A percentile compares a stretch with the other conserved stretches of the same genome.
phyloP scores from a whole-genome alignment of 1,140 invertebrate genomes.

The Sycophila sp. region DNA sequence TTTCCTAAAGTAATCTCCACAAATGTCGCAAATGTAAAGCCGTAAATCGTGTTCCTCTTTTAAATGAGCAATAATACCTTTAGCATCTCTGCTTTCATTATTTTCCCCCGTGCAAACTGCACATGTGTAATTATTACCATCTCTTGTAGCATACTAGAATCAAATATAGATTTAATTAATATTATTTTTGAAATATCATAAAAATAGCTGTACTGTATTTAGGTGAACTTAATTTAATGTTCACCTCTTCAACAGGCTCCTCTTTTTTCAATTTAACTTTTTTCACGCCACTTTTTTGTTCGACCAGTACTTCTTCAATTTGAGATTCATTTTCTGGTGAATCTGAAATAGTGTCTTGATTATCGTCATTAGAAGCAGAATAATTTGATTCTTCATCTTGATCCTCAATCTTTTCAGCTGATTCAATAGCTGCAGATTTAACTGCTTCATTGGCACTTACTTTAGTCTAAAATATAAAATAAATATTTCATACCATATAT shows the following conservation, averaged over 20 bases:
- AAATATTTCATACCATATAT: no score
- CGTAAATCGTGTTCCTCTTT: slow-evolving; percentile 70
- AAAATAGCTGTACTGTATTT: neutral
- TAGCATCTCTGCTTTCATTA: slow-evolving; percentile 66
- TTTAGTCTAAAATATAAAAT: neutral
- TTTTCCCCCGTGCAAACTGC: slow-evolving; percentile 67
- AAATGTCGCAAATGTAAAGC: slow-evolving; percentile 78
- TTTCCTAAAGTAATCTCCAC: slow-evolving; percentile 73
- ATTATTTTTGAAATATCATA: slow-evolving; percentile 23
- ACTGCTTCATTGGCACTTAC: slow-evolving; percentile 26
- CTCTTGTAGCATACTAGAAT: slow-evolving; percentile 65
- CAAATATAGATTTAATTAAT: slow-evolving; percentile 1
- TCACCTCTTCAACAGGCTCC: slow-evolving; percentile 19
- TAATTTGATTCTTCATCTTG: no score
- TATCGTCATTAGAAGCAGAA: slow-evolving; percentile 47
- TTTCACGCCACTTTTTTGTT: slow-evolving; percentile 37
- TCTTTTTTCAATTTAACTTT: slow-evolving; percentile 48
- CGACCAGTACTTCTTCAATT: slow-evolving; percentile 53
- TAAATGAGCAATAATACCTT: slow-evolving; percentile 71
- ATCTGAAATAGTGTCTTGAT: slow-evolving; percentile 39
- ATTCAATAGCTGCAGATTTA: slow-evolving; percentile 39
- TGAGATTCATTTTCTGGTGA: slow-evolving; percentile 22
- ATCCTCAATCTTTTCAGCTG: slow-evolving; percentile 44
- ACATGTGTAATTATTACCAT: slow-evolving; percentile 70
- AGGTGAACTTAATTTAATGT: slow-evolving; percentile 18